Percentiles rank a stretch among this genome's conserved stretches.
These are phyloP conservation scores for Tetramorium parvispinum DNA, from an alignment of 1,140 invertebrate genomes.

Conservation along the genomic window DNA sequence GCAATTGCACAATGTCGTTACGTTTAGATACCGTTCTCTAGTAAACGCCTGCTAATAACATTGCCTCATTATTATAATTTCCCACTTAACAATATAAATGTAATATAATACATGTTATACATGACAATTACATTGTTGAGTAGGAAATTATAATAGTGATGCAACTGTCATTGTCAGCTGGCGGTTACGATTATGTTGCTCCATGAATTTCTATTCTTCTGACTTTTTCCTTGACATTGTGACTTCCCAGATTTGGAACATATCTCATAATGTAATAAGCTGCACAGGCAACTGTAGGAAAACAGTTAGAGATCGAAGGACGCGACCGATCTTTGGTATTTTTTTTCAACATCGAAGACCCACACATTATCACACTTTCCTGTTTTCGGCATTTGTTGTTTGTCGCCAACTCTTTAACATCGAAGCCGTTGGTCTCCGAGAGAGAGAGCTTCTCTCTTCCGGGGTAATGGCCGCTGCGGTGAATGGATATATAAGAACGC, in stretches of 20 bases:
- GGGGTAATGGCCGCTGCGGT: conserved; percentile 73
- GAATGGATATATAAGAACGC: conserved; percentile 67
- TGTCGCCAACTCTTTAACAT: conserved; percentile 10
- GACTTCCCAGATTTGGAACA: neutral
- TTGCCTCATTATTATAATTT: too few relatives aligned
- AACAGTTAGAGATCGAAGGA: neutral
- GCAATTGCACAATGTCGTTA: neutral
- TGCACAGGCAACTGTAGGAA: neutral
- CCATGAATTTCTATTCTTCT: too few relatives aligned
- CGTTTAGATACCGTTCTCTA: neutral
- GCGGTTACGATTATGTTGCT: neutral
- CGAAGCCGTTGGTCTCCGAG: conserved; percentile 47
- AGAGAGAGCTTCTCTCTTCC: conserved; percentile 68
- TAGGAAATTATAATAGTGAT: too few relatives aligned
- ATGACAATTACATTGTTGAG: too few relatives aligned
- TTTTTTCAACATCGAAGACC: neutral
- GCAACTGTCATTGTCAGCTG: too few relatives aligned
- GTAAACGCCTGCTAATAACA: too few relatives aligned
- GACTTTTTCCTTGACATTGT: neutral
- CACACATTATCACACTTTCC: neutral
- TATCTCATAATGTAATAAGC: neutral
- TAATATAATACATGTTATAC: too few relatives aligned
- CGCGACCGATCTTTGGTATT: neutral
- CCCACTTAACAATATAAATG: too few relatives aligned
- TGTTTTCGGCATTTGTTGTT: conserved; percentile 44